These are phyloP conservation scores for Cynoglossus semilaevis DNA, from an alignment of 2,113 vertebrate genomes.

Conservation along the genomic window DNA sequence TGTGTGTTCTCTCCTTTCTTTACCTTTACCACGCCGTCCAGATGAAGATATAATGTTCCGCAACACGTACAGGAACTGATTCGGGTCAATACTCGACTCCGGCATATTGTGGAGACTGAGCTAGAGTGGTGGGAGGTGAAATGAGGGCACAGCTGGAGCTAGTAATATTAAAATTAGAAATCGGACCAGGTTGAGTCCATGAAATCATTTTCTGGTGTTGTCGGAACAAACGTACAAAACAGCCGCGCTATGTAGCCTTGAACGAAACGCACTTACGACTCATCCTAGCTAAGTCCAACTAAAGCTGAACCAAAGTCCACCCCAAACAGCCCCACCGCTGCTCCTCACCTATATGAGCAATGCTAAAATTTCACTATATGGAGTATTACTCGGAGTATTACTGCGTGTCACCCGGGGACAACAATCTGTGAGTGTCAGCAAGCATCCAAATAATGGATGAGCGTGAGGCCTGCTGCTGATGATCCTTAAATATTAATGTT, in stretches of 20 bases:
- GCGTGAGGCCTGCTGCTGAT: conserved; percentile 42
- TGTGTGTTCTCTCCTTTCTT: conserved; percentile 92
- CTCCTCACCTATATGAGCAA: conserved; percentile 21
- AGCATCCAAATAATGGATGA: conserved; percentile 68
- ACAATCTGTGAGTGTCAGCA: conserved; percentile 54
- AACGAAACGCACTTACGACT: no score
- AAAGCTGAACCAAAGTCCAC: conserved; percentile 44
- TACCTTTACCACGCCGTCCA: conserved; percentile 86
- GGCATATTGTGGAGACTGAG: conserved; percentile 86
- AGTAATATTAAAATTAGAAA: not conserved
- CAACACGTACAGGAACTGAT: conserved; percentile 86
- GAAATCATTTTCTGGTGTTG: conserved; percentile 61
- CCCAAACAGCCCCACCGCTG: conserved; percentile 9
- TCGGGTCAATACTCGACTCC: conserved; percentile 94
- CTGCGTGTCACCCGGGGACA: conserved; percentile 53
- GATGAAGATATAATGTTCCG: conserved; percentile 96
- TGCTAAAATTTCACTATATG: conserved; percentile 30
- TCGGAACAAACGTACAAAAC: no score
- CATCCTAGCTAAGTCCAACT: conserved; percentile 43
- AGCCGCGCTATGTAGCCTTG: no score
- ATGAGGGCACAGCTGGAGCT: conserved; percentile 68
- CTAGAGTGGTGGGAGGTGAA: conserved; percentile 84
- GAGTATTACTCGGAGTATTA: conserved; percentile 41
- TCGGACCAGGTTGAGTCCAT: conserved; percentile 56
- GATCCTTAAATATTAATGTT: conserved; percentile 73